phyloP scores from a whole-genome alignment of 2,797 vertebrate genomes.

The Etheostoma perlongum region DNA sequence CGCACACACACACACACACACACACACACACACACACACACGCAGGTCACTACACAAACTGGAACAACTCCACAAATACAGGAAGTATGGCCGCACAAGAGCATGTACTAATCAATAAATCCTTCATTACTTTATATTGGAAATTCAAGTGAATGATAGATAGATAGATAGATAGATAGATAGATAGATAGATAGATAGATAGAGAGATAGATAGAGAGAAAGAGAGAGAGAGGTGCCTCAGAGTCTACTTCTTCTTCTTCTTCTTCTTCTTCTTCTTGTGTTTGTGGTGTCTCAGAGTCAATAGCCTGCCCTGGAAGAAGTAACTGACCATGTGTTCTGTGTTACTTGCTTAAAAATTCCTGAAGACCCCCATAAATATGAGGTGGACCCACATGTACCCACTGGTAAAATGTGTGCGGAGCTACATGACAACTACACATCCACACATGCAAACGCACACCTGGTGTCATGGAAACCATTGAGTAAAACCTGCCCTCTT shows the following conservation, averaged over 20 bases:
- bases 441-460: conserved; percentile 56
- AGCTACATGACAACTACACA: conserved; percentile 40
- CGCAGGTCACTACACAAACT: conserved; percentile 9
- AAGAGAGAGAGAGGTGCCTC: too few species aligned
- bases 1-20: too few species aligned
- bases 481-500: conserved; percentile 30
- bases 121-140: background rate
- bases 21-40: conserved; percentile 12
- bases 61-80: background rate
- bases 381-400: conserved; percentile 37
- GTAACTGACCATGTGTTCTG: conserved; percentile 7
- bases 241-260: too few species aligned
- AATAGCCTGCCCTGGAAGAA: background rate
- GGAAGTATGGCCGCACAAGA: background rate
- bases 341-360: background rate
- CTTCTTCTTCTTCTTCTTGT: too few species aligned
- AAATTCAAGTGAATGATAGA: background rate
- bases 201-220: too few species aligned
- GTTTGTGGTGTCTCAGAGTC: too few species aligned
- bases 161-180: too few species aligned
- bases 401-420: conserved; percentile 42
- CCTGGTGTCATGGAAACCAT: conserved; percentile 33
- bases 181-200: too few species aligned
- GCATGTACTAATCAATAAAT: background rate
- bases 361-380: conserved; percentile 26